Evolutionary conservation across 2,113 vertebrate genomes (phyloP), one percentile per base, ranked within the genome.

Genomic region (Centrocercus urophasianus): DNA sequence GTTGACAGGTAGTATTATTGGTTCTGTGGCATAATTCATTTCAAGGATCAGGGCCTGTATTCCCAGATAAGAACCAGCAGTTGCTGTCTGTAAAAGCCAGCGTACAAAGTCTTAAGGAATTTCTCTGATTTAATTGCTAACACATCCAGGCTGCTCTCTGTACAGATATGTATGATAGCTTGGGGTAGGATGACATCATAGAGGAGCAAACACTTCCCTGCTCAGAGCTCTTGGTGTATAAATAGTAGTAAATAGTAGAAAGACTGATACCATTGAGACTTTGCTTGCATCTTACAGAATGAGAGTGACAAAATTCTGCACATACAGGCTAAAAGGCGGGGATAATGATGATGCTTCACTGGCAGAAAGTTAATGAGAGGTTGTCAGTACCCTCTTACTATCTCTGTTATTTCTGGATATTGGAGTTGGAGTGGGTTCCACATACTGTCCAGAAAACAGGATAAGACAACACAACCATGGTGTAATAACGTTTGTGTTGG

Each of bases 181-280:
- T 1, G 12, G 48, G 24, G 13, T 61, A 73, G 40, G 20, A 27
- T 72, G 0, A 2, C 0, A 1, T 27, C 0, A 0, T n/a, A 4
- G 8, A 30, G 21, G 19, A 88, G 25, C 16, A 42, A 65, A 28
- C 2, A 0, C 25, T 67, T 77, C 34, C 16, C 22, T 16, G 11
- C 40, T 88, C 38, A n/a, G 8, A 66, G 28, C 34, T 87, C 59
- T 48, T 83, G 81, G 78, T 6, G 48, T 76, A 3, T 54, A 43
- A 83, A 61, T 34, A 75, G 84, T 50, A 42, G 66, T 83, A 38
- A 38, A 38, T 38, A 38, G 34, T 38, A 38, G 60, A 88, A 94
- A 79, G 89, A 80, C 15, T 19, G 13, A 48, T 65, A 20, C 42
- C 47, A 16, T 48, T 45, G 48, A 80, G 38, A 30, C 13, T 10